Percentiles rank a stretch among this genome's conserved stretches.
These are phyloP conservation scores for Vulpes lagopus DNA, from an alignment of 2,113 vertebrate species.

Conservation along the genomic window DNA sequence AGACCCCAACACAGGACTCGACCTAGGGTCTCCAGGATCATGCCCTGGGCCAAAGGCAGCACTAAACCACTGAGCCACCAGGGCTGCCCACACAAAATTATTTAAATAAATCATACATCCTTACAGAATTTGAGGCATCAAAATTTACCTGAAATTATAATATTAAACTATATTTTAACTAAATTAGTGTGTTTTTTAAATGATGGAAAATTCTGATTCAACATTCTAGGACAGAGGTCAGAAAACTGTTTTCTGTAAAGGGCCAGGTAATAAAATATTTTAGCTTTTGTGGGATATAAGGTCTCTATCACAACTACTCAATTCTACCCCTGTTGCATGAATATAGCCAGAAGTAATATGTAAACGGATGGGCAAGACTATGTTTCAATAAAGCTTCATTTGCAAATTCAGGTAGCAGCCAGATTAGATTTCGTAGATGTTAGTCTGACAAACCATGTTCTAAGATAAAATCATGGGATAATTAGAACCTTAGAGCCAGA, in stretches of 20 bases:
- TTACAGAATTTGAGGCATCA: background rate
- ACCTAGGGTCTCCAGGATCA: too few species aligned
- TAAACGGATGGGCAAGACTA: background rate
- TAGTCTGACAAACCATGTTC: background rate
- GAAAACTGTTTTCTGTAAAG: background rate
- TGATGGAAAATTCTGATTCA: background rate
- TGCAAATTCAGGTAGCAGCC: background rate
- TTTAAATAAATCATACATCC: background rate
- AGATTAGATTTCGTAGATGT: background rate
- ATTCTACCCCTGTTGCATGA: background rate
- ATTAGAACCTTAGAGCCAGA: background rate
- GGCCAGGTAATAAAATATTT: background rate
- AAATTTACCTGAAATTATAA: conserved; percentile 36
- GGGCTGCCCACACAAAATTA: background rate
- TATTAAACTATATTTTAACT: conserved; percentile 30
- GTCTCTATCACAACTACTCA: background rate
- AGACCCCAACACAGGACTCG: too few species aligned
- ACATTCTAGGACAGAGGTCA: background rate
- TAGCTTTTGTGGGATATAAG: background rate
- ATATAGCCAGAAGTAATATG: background rate
- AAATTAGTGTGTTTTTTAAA: background rate
- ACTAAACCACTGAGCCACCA: too few species aligned
- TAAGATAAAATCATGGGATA: conserved; percentile 30
- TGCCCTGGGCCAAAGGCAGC: too few species aligned
- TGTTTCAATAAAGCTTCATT: background rate